Base-by-base conservation (phyloP, 2,113 vertebrate species). In the Alosa alosa region DNA sequence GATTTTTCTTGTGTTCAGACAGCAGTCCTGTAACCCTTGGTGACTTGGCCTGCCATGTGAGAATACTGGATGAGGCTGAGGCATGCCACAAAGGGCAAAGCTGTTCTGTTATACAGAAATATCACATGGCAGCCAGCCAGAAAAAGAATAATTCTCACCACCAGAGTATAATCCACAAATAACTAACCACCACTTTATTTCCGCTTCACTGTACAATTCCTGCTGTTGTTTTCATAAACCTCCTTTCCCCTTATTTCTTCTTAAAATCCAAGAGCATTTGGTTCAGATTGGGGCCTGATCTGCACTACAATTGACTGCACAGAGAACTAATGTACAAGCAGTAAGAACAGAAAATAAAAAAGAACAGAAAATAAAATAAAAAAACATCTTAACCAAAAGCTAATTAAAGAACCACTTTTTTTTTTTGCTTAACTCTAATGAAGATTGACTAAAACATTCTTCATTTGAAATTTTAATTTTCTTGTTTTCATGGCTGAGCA, bases 391-490 rank as follows among this genome's bases (percentile, higher is more conserved):
- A 72, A 25, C 13, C 11, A 15, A 87, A 84, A 50, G n/a, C 81
- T 47, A 81, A 60, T 22, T 55, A 41, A 52, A 81, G 45, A 17
- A 17, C 72, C 13, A 78, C 31, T 18, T 78, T 78, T 39, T 75
- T 15, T 36, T 17, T 64, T 44, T 44, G 41, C 50, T 25, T 81
- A 39, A 81, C 84, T 57, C 41, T 86, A 84, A 86, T 83, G 68
- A 84, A 86, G 85, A 85, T 47, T 68, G 84, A 88, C 72, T 81
- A 50, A 85, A 45, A 41, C 72, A 78, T 78, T 78, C 72, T 78
- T 78, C 36, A 88, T 85, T 82, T 88, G 82, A 82, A 86, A 86
- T 84, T 88, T 78, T 81, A 88, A 90, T 87, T 0, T 84, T 87
- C 36, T 47, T 87, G 84, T 85, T 84, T 78, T 82, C 36, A 57